Base-by-base conservation (phyloP, 2,888 invertebrate species). In the Nemapogon koenigi region DNA sequence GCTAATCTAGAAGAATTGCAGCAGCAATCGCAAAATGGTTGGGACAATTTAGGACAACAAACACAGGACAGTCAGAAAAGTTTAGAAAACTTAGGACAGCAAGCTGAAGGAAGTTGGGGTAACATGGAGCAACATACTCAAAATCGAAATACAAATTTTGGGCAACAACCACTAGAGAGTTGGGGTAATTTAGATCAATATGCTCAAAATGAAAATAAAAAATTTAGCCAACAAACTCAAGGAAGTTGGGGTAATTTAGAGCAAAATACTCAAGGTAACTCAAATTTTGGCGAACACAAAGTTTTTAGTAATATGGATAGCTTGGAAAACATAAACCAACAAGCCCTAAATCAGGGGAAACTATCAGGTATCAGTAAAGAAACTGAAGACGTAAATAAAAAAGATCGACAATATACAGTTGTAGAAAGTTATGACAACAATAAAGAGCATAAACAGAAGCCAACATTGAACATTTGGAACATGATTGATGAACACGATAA, bases 51-150 rank as follows among this genome's bases (percentile, higher is more conserved):
- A 15, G 47, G 48, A 1, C 59, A 59, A 38, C 48, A 52, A 47
- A 36, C 41, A 31, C 49, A 48, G 42, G 39, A 26, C 33, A 37
- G 39, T 44, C 47, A 38, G 40, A 40, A 16, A 43, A 40, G 53
- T 28, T 42, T 49, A 39, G 51, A 57, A 46, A 46, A 56, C 40
- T 46, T 53, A 19, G 55, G 53, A 16, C 58, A 61, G 41, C 49
- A 55, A 41, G 43, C 47, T 37, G 51, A 57, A 47, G 47, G 44
- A 31, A 35, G 48, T 25, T 46, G 40, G 42, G 45, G 45, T 15
- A 48, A 53, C n/a, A 22, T 44, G 11, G 50, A 53, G 14, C 38
- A 46, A 16, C 31, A 40, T 40, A 30, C 33, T 32, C 38, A 38
- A 33, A 27, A 15, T 14, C 22, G 17, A 11, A 27, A 15, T 16